Evolutionary conservation across 2,797 vertebrate genomes (phyloP).

Genomic region (Knipowitschia caucasica): DNA sequence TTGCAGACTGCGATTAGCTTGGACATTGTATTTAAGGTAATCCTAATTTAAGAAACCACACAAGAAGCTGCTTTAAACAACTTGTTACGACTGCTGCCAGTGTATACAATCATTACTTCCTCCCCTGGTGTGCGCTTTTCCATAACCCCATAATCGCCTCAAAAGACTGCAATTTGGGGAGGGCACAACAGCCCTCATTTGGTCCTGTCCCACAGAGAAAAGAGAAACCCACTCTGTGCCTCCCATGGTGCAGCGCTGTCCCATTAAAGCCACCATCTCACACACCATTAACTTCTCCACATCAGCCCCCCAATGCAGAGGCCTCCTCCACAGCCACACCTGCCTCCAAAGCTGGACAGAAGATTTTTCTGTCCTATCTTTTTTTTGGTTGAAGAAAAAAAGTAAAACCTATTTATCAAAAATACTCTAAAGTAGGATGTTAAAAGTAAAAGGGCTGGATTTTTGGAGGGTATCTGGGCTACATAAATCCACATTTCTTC

Average conservation of each 20-base stretch:
- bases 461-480: no score
- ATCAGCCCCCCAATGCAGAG: slow-evolving; percentile 20
- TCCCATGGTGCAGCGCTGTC: slow-evolving; percentile 31
- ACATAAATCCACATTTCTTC: no score
- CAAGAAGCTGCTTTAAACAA: slow-evolving; percentile 34
- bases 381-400: no score
- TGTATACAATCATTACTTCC: slow-evolving; percentile 9
- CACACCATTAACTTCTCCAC: slow-evolving; percentile 51
- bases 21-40: slow-evolving; percentile 66
- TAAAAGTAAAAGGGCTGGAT: no score
- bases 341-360: no score
- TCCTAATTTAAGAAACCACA: slow-evolving; percentile 54
- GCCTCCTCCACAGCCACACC: slow-evolving; percentile 12
- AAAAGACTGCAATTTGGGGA: slow-evolving; percentile 34
- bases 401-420: not conserved
- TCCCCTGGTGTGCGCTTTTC: slow-evolving; percentile 15
- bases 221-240: slow-evolving; percentile 23
- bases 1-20: slow-evolving; percentile 52
- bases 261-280: slow-evolving; percentile 51
- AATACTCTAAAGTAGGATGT: no score
- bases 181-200: slow-evolving; percentile 41
- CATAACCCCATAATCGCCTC: slow-evolving; percentile 39
- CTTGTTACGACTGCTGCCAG: slow-evolving; percentile 11
- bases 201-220: slow-evolving; percentile 33
- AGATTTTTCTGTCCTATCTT: no score